Conservation (phyloP, 2,113 vertebrate genomes). For the Gavia stellata region DNA sequence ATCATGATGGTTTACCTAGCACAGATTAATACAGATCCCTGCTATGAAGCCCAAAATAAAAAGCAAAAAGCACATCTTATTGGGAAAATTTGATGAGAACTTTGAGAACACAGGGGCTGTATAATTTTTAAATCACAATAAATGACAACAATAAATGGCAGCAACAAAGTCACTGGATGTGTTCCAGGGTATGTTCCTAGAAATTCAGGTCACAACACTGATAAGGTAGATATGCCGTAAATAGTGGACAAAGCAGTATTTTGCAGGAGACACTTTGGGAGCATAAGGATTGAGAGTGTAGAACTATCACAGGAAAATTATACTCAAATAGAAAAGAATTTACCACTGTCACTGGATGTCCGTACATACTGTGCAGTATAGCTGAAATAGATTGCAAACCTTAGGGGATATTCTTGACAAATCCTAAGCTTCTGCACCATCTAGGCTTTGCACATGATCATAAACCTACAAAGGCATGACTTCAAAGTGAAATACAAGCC, state of each 20-base stretch:
- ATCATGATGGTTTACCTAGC: neutral
- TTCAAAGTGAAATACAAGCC: constrained; percentile 43
- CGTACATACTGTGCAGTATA: neutral
- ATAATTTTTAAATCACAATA: neutral
- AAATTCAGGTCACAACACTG: neutral
- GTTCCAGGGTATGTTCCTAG: neutral
- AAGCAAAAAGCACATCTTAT: neutral
- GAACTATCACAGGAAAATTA: constrained; percentile 13
- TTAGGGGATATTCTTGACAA: constrained; percentile 37
- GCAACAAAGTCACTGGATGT: neutral
- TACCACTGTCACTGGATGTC: constrained; percentile 16
- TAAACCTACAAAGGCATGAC: constrained; percentile 35
- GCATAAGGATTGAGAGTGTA: neutral
- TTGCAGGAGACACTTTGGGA: neutral
- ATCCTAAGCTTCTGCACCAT: constrained; percentile 22
- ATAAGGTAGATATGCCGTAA: neutral
- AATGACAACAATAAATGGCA: neutral
- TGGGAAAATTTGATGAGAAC: neutral
- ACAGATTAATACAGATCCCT: neutral
- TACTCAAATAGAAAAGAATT: constrained; percentile 11
- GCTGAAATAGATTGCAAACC: constrained; percentile 29
- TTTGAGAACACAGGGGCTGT: neutral
- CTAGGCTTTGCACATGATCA: neutral
- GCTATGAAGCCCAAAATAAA: neutral
- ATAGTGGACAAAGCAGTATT: neutral